These are phyloP conservation scores for Lophochroa leadbeateri DNA, from an alignment of 2,113 vertebrate species.

Conservation along the genomic window DNA sequence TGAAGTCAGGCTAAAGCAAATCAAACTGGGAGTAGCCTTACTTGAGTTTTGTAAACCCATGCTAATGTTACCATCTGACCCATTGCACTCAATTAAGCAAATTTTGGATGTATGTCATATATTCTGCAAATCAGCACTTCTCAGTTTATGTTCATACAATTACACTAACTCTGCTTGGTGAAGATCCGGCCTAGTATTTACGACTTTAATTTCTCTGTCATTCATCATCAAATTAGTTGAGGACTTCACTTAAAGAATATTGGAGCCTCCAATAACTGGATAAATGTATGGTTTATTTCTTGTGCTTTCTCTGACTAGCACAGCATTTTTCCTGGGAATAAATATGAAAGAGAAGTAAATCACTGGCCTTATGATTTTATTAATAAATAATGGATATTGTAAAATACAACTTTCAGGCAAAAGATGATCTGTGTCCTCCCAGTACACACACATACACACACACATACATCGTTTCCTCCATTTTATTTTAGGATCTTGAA, in stretches of 20 bases:
- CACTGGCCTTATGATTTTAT: background rate
- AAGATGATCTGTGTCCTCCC: background rate
- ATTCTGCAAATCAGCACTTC: background rate
- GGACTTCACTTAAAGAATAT: background rate
- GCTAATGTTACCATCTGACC: background rate
- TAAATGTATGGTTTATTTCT: background rate
- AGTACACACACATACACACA: background rate
- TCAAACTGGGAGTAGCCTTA: background rate
- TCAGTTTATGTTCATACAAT: background rate
- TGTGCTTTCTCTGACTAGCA: background rate
- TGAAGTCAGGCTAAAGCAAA: background rate
- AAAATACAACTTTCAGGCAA: background rate
- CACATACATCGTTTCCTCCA: background rate
- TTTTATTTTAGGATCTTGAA: slow-evolving; percentile 29
- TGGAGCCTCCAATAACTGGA: background rate
- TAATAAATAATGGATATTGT: slow-evolving; percentile 30
- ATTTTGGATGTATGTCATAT: background rate
- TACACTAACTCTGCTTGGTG: background rate
- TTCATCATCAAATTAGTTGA: background rate
- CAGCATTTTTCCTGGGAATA: background rate
- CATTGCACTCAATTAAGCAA: background rate
- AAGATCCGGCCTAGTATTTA: background rate
- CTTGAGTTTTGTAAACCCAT: background rate
- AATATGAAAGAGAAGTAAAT: slow-evolving; percentile 23
- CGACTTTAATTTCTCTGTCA: background rate